Conservation (phyloP, 2,113 vertebrate species). For the Coturnix japonica region DNA sequence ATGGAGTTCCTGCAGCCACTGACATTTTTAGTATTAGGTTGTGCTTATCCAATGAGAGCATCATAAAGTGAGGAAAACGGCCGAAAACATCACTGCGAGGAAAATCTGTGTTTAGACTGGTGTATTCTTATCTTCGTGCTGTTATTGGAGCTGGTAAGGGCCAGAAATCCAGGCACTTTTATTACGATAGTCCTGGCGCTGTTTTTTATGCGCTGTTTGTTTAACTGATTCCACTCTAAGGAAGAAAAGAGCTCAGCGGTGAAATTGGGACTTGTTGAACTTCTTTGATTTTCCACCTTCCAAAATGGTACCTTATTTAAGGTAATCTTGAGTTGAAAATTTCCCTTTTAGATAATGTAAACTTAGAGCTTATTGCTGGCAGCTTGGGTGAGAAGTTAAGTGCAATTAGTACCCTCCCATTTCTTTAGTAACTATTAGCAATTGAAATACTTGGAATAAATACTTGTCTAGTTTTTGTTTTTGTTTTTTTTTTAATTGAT, state of each 20-base stretch:
- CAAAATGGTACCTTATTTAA: background rate
- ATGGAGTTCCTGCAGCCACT: background rate
- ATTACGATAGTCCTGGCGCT: conserved; percentile 28
- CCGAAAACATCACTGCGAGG: background rate
- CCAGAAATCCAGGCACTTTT: conserved; percentile 11
- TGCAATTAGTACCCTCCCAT: background rate
- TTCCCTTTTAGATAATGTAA: background rate
- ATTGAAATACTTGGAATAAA: background rate
- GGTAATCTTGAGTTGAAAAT: background rate
- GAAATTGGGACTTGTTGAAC: background rate
- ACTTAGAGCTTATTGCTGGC: background rate
- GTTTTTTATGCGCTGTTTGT: background rate
- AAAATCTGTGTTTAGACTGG: background rate
- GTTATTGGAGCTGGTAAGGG: background rate
- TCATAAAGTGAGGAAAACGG: background rate
- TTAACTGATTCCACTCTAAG: background rate
- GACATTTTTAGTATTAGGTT: background rate
- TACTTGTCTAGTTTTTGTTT: background rate
- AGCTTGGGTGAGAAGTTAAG: background rate
- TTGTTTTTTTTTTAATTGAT: background rate
- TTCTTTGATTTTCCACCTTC: background rate
- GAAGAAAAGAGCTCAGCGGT: background rate
- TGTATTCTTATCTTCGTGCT: background rate
- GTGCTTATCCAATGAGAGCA: background rate
- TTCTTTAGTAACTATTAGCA: background rate